Percentiles rank a stretch among this genome's conserved stretches.
These are phyloP conservation scores for Lithobates pipiens DNA, from an alignment of 2,797 vertebrate genomes.

Conservation along the genomic window DNA sequence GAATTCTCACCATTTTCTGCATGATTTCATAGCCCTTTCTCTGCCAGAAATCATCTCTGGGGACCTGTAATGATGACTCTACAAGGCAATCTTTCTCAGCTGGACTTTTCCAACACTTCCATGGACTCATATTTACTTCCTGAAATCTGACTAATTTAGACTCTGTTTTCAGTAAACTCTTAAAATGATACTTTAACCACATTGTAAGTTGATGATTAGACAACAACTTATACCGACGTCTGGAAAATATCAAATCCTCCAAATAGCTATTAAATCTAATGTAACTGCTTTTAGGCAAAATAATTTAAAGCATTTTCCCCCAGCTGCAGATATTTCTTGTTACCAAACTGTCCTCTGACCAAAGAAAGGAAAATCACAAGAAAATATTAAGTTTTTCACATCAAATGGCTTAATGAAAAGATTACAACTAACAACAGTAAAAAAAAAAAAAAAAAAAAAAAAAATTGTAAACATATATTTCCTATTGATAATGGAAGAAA, in stretches of 20 bases:
- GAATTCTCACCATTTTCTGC: neutral
- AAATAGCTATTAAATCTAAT: too few relatives aligned
- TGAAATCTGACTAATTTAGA: neutral
- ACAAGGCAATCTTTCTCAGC: neutral
- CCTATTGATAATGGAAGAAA: neutral
- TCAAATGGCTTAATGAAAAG: neutral
- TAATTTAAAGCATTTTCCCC: neutral
- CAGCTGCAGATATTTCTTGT: neutral
- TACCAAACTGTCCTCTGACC: too few relatives aligned
- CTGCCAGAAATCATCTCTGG: neutral
- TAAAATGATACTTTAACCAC: neutral
- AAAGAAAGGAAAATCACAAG: too few relatives aligned
- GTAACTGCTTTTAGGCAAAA: neutral
- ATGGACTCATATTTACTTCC: neutral
- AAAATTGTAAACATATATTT: too few relatives aligned
- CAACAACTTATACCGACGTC: too few relatives aligned
- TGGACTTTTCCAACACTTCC: neutral
- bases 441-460: too few relatives aligned
- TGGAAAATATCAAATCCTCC: too few relatives aligned
- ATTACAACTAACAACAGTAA: too few relatives aligned
- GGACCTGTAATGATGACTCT: neutral
- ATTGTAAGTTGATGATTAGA: too few relatives aligned
- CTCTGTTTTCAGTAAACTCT: neutral
- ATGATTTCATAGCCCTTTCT: conserved; percentile 4
- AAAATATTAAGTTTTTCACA: too few relatives aligned